phyloP scores from a whole-genome alignment of 2,797 vertebrate species.

The Oryzias dopingdopingensis region DNA sequence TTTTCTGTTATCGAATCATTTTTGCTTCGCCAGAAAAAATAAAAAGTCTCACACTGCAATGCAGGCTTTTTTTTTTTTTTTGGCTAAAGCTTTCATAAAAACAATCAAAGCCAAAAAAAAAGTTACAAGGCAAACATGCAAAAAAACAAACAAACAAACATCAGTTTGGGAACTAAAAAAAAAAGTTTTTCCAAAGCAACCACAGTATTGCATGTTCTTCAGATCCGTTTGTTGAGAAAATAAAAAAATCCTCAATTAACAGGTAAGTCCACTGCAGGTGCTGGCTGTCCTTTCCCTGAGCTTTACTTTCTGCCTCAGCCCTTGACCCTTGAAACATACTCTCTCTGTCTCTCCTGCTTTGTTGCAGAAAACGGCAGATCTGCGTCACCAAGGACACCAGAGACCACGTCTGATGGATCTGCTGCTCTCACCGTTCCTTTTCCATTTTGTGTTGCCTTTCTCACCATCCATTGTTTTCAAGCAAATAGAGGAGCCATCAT shows the following conservation, averaged over 20 bases:
- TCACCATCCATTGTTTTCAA: background rate
- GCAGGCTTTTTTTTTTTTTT: background rate
- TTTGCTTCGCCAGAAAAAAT: constrained; percentile 12
- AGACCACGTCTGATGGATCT: constrained; percentile 54
- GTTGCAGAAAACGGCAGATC: constrained; percentile 61
- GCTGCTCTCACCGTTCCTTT: constrained; percentile 15
- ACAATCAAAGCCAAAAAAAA: background rate
- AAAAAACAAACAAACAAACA: constrained; percentile 13
- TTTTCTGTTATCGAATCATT: constrained; percentile 7
- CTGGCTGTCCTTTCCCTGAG: constrained; percentile 37
- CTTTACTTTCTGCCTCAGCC: constrained; percentile 45
- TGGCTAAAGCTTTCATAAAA: background rate
- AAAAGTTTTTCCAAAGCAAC: background rate
- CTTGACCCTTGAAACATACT: constrained; percentile 50
- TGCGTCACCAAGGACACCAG: constrained; percentile 64
- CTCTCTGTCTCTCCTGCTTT: constrained; percentile 14
- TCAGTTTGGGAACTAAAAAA: constrained; percentile 4
- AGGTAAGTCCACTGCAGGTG: constrained; percentile 48
- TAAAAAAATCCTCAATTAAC: constrained; percentile 18
- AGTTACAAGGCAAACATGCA: constrained; percentile 4
- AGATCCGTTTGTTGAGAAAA: too few relatives aligned
- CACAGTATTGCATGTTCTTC: too few relatives aligned
- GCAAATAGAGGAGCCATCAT: too few relatives aligned
- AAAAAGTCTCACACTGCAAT: constrained; percentile 16
- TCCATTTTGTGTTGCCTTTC: constrained; percentile 22